Conservation (phyloP, 2,888 invertebrate species). For the Reticulitermes lucifugus region DNA sequence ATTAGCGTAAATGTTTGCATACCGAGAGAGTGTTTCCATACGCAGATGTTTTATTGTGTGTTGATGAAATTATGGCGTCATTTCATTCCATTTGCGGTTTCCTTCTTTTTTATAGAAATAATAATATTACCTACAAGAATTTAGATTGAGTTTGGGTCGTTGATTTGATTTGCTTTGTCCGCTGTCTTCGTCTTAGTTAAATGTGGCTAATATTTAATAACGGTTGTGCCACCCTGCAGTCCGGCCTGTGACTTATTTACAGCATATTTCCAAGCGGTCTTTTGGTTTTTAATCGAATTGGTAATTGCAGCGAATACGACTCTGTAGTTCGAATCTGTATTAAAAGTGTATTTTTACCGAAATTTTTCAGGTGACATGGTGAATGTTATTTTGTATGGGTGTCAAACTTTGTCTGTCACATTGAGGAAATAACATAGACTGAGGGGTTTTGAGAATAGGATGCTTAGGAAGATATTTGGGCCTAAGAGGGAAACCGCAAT, state of each 20-base stretch:
- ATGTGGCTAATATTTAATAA: neutral
- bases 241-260: neutral
- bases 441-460: no score
- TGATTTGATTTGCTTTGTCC: neutral
- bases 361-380: no score
- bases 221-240: neutral
- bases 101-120: neutral
- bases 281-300: neutral
- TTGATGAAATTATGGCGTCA: constrained; percentile 15
- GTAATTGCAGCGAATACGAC: neutral
- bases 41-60: neutral
- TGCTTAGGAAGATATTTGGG: no score
- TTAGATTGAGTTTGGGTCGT: neutral
- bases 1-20: neutral
- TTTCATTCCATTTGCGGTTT: neutral
- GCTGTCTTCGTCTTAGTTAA: neutral
- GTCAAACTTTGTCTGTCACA: no score
- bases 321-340: no score
- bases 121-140: neutral
- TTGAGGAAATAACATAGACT: no score
- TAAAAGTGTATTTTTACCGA: no score
- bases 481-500: no score
- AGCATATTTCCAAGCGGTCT: neutral
- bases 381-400: no score
- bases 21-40: neutral